Percentiles rank a stretch among this genome's conserved stretches.
These are phyloP conservation scores for Drosophila barbarae DNA, from an alignment of 2,888 invertebrate genomes.

Conservation along the genomic window DNA sequence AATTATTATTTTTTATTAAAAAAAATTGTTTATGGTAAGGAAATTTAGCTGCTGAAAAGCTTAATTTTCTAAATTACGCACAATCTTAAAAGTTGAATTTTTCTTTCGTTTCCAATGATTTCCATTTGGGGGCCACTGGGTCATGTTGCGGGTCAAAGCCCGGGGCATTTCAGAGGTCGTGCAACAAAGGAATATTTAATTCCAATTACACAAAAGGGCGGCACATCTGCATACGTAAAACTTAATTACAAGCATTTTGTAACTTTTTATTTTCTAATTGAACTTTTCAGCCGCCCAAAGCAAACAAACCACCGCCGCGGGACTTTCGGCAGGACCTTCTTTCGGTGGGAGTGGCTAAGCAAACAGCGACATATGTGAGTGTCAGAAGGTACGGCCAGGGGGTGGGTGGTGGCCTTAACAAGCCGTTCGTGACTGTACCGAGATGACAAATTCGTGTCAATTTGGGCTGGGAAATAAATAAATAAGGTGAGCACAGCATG, in stretches of 20 bases:
- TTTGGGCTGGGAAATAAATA: slow-evolving; percentile 62
- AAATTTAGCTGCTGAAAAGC: neutral
- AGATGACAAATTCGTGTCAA: slow-evolving; percentile 71
- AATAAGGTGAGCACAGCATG: slow-evolving; percentile 52
- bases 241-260: slow-evolving; percentile 68
- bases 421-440: slow-evolving; percentile 38
- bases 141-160: slow-evolving; percentile 47
- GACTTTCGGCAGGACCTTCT: slow-evolving; percentile 12
- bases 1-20: neutral
- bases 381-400: slow-evolving; percentile 26
- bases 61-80: neutral
- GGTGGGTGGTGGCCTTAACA: slow-evolving; percentile 17
- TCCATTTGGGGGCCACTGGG: slow-evolving; percentile 50
- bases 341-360: slow-evolving; percentile 54
- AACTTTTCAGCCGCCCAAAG: slow-evolving; percentile 66
- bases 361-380: slow-evolving; percentile 67
- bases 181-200: slow-evolving; percentile 62
- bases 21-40: neutral
- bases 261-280: slow-evolving; percentile 58
- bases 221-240: slow-evolving; percentile 66
- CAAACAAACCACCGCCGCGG: slow-evolving; percentile 54
- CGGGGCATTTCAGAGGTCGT: slow-evolving; percentile 34
- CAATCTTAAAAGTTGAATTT: neutral
- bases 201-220: slow-evolving; percentile 50
- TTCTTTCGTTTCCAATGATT: neutral